Base-by-base conservation (phyloP, 2,797 vertebrate species). In the Syngnathus rostellatus region DNA sequence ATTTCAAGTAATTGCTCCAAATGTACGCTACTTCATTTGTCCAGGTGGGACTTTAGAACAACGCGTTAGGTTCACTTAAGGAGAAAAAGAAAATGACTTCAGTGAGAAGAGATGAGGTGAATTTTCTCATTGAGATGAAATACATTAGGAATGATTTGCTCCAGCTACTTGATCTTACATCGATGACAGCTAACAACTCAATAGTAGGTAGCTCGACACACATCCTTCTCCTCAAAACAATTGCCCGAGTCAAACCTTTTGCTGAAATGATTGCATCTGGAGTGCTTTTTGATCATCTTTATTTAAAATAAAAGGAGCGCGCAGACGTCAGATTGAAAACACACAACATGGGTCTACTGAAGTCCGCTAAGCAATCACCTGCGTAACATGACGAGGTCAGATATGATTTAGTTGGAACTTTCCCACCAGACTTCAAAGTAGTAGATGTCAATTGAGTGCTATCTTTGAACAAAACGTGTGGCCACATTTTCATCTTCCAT, bases 1-100 rank as follows among this genome's bases (percentile, higher is more conserved):
- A 83, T 80, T 81, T 78, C 66, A 74, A 63, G 80, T 81, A 83
- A 87, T 86, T 85, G 76, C 64, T 65, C 68, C 73, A 68, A 62
- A 79, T 71, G 84, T 80, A 83, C 67, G 71, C 69, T 65, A 81
- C 74, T 84, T 81, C 68, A 72, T 74, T 77, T 75, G 78, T 83
- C 79, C 73, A 79, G 70, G 82, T 70, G 65, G 69, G 85, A 53
- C 23, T 53, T n/a, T 21, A 10, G 50, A 53, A 21, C 50, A 51
- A 54, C 53, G 31, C 11, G 25, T 23, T 25, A 55, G 53, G n/a
- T 6, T 55, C 23, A 25, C 53, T 25, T 55, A 14, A 25, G 53
- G 23, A 25, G 23, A 2, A 21, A 11, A 54, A 54, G 23, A 11
- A 54, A 23, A 54, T 23, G 21, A 54, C 53, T 25, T 55, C 21